A percentile compares a stretch with the other conserved stretches of the same genome.
Evolutionary conservation across 2,797 vertebrate species (phyloP).

Genomic region (Babyrousa celebensis): DNA sequence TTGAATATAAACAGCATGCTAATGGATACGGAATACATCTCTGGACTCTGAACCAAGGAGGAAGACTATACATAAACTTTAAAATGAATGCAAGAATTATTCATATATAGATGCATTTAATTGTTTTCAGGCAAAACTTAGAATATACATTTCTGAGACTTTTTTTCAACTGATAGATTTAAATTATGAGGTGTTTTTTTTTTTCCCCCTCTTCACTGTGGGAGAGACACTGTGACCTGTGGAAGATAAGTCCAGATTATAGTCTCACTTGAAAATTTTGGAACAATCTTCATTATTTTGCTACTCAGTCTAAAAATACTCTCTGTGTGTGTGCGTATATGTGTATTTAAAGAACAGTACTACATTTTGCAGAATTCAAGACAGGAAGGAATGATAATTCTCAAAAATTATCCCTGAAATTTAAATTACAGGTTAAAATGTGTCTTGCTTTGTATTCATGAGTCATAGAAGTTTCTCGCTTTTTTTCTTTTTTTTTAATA

Average conservation of each 20-base stretch:
- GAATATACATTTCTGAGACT: not conserved
- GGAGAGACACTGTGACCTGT: not conserved
- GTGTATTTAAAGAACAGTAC: not conserved
- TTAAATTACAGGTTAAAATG: not conserved
- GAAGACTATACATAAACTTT: not conserved
- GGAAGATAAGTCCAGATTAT: not conserved
- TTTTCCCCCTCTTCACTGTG: not conserved
- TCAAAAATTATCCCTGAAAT: not conserved
- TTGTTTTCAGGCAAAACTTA: not conserved
- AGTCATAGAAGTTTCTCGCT: not conserved
- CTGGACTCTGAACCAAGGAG: not conserved
- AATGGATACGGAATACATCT: not conserved
- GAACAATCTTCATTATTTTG: not conserved
- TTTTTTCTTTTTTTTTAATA: no score
- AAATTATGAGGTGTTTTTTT: not conserved
- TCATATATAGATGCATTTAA: not conserved
- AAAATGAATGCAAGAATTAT: not conserved
- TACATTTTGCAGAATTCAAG: not conserved
- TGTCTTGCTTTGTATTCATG: not conserved
- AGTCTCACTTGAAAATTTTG: not conserved
- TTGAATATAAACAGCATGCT: not conserved
- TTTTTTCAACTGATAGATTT: slow-evolving; percentile 22
- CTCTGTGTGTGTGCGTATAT: not conserved
- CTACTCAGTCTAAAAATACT: not conserved
- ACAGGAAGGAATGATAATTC: not conserved